Percentiles rank a stretch among this genome's conserved stretches.
phyloP scores from a whole-genome alignment of 2,797 vertebrate species.

The Mormyrus hasselquistii region DNA sequence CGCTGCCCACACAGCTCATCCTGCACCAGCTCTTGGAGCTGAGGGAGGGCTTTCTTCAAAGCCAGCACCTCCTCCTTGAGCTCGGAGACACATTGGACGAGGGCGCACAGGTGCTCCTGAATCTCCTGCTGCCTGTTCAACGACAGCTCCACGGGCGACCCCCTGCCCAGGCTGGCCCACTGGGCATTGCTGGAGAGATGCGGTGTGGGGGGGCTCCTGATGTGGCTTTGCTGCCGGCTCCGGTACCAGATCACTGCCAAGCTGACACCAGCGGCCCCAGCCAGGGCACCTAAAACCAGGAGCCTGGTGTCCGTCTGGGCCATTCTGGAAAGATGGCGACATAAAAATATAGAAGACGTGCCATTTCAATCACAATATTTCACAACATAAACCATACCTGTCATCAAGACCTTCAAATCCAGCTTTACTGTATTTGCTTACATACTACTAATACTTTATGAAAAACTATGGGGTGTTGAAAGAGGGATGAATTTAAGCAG shows the following conservation, averaged over 20 bases:
- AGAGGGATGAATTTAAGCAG: neutral
- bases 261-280: conserved; percentile 78
- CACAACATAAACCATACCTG: neutral
- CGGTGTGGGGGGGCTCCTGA: conserved; percentile 13
- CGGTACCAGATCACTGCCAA: conserved; percentile 70
- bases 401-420: neutral
- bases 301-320: conserved; percentile 68
- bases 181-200: conserved; percentile 33
- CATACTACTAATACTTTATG: neutral
- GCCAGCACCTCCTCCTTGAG: conserved; percentile 82
- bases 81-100: conserved; percentile 78
- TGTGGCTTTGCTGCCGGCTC: conserved; percentile 34
- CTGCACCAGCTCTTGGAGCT: conserved; percentile 74
- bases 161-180: conserved; percentile 23
- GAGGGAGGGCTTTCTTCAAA: conserved; percentile 75
- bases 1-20: conserved; percentile 65
- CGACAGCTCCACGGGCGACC: conserved; percentile 35
- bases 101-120: conserved; percentile 74
- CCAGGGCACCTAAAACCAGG: conserved; percentile 74
- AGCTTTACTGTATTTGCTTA: neutral
- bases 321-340: conserved; percentile 61
- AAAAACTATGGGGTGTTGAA: neutral
- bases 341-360: neutral
- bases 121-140: conserved; percentile 71
- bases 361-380: neutral